Conservation (phyloP, 2,113 vertebrate genomes). For the Epinephelus cyanopodus region DNA sequence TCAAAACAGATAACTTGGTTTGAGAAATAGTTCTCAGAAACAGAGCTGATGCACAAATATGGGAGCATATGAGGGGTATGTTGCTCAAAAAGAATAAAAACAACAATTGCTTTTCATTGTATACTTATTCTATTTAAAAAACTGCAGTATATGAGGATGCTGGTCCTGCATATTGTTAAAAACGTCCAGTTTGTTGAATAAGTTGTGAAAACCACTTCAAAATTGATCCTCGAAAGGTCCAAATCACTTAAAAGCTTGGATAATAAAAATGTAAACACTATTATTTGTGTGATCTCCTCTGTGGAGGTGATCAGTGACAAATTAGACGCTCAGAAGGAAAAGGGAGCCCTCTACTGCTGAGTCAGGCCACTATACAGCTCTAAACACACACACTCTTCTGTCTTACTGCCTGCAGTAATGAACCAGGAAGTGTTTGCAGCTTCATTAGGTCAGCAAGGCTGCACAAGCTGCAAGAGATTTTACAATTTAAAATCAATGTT, state of each 20-base stretch:
- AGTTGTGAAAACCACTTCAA: background rate
- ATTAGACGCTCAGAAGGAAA: constrained; percentile 31
- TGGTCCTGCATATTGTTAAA: background rate
- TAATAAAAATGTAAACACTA: background rate
- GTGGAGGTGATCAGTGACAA: constrained; percentile 21
- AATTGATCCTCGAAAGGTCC: background rate
- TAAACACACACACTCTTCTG: background rate
- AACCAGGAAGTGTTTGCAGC: constrained; percentile 39
- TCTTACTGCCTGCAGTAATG: background rate
- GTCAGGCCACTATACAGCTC: constrained; percentile 11
- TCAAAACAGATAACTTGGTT: constrained; percentile 66
- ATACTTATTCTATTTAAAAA: constrained; percentile 5
- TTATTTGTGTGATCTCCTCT: constrained; percentile 2
- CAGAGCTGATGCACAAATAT: constrained; percentile 18
- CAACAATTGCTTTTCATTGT: background rate
- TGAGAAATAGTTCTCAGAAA: constrained; percentile 49
- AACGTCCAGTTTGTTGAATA: background rate
- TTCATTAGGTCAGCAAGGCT: constrained; percentile 21
- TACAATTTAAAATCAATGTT: background rate
- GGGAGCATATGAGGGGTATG: background rate
- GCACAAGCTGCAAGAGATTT: background rate
- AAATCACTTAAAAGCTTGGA: background rate
- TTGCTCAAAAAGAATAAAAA: background rate
- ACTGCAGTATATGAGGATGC: background rate
- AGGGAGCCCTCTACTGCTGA: constrained; percentile 63